Evolutionary conservation across 37 sponge, comb jelly and placozoan species (phyloP), one percentile per base, ranked within the genome.

Genomic region (Aphrocallistes beatrix): DNA sequence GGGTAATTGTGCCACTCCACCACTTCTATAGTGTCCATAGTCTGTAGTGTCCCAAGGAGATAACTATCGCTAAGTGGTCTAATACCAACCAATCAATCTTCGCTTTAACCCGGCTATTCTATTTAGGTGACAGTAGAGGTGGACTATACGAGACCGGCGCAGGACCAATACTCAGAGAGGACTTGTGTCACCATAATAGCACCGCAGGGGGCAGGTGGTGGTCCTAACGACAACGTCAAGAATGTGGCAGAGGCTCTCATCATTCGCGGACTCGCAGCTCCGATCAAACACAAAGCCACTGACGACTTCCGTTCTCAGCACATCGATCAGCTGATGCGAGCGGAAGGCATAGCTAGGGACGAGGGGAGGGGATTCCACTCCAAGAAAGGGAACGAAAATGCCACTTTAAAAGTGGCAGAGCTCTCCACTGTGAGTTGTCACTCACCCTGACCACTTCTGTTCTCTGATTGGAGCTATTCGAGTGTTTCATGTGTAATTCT

Each of bases 221-320:
- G 45, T 8, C 13, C 75, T 60, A 60, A 60, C 34, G 75, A 60
- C 3, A 60, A 60, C n/a, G 75, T 60, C 84, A 95, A 94, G 40
- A 98, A 98, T 85, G 89, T 98, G 39, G 96, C 94, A 34, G 99
- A 98, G 47, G 94, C 99, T 16, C 87, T 95, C 30, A 92, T 98
- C 37, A 92, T 96, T 85, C 95, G 95, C 40, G 99, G 99, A 36
- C 85, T 92, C 0, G 99, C 89, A 9, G 88, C 82, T 8, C 92
- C 89, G 32, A 51, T 95, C 10, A 82, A 90, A 37, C 99, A 98
- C 86, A 85, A 87, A 13, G 93, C 89, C 42, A 91, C 93, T 50
- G 99, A 98, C 48, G 96, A 98, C 38, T 90, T 92, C 86, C 85
- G 99, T 1, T 95, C 99, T 23, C 86, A 91, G 32, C 81, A 85